Conservation (phyloP, 2,888 invertebrate genomes). For the Labia minor region DNA sequence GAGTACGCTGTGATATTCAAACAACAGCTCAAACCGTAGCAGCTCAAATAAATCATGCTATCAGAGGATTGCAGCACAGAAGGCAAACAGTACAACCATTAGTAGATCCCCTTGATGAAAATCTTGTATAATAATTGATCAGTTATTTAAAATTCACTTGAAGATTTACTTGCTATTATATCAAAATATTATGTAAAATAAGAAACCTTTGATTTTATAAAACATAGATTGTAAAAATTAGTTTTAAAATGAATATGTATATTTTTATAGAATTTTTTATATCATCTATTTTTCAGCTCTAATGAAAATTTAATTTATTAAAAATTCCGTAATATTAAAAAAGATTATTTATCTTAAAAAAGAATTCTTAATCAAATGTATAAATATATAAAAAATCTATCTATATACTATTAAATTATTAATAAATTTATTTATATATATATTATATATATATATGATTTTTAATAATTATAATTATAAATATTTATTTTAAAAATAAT, state of each 20-base stretch:
- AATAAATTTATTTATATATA: too few relatives aligned
- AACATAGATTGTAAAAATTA: neutral
- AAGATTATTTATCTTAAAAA: too few relatives aligned
- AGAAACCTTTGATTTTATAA: neutral
- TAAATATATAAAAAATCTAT: too few relatives aligned
- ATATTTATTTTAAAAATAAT: neutral
- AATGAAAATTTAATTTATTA: neutral
- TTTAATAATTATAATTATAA: neutral
- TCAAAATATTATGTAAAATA: neutral
- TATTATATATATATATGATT: too few relatives aligned
- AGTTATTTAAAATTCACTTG: neutral
- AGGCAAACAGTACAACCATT: neutral
- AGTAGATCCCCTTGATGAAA: neutral
- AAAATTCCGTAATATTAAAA: neutral
- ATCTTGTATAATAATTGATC: neutral
- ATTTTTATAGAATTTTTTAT: constrained; percentile 13
- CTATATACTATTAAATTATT: too few relatives aligned
- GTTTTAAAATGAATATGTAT: neutral
- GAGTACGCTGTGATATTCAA: constrained; percentile 64
- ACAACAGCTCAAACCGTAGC: constrained; percentile 43
- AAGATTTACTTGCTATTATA: neutral
- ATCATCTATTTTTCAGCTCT: neutral
- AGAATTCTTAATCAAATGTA: too few relatives aligned
- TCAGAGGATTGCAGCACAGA: neutral
- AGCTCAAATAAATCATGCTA: neutral